These are phyloP conservation scores for Aix galericulata DNA, from an alignment of 2,113 vertebrate genomes.

Conservation along the genomic window DNA sequence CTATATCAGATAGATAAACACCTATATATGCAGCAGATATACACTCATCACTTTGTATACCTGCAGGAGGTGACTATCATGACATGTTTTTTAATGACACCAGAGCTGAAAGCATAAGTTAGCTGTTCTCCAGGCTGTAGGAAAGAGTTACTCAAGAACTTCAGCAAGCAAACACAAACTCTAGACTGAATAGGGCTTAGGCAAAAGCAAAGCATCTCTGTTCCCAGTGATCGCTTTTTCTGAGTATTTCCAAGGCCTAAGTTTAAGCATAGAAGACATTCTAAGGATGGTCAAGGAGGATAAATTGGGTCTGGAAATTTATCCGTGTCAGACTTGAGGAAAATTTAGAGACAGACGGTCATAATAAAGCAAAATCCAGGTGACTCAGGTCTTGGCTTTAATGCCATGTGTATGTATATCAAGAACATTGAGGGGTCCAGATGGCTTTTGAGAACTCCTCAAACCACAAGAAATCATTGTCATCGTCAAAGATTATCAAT, in stretches of 20 bases:
- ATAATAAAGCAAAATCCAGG: background rate
- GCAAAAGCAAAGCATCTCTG: background rate
- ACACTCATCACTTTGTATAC: background rate
- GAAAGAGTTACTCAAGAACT: background rate
- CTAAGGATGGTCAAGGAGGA: background rate
- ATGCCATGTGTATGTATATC: background rate
- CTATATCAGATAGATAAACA: background rate
- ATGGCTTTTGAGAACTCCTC: background rate
- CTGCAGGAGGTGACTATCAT: background rate
- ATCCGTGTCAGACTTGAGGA: background rate
- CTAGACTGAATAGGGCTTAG: background rate
- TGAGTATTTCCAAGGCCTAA: background rate
- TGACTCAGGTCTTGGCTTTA: background rate
- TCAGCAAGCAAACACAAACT: background rate
- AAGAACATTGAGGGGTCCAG: background rate
- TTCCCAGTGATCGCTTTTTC: background rate
- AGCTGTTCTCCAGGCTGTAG: background rate
- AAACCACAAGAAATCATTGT: background rate
- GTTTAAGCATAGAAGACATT: background rate
- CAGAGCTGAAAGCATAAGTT: background rate
- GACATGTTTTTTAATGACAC: rapidly evolving
- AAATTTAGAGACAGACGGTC: background rate
- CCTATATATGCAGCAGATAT: background rate
- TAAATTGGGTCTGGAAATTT: background rate
- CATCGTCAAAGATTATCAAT: background rate